These are phyloP conservation scores for Lasiommata megera DNA, from an alignment of 2,888 invertebrate genomes.

Conservation along the genomic window DNA sequence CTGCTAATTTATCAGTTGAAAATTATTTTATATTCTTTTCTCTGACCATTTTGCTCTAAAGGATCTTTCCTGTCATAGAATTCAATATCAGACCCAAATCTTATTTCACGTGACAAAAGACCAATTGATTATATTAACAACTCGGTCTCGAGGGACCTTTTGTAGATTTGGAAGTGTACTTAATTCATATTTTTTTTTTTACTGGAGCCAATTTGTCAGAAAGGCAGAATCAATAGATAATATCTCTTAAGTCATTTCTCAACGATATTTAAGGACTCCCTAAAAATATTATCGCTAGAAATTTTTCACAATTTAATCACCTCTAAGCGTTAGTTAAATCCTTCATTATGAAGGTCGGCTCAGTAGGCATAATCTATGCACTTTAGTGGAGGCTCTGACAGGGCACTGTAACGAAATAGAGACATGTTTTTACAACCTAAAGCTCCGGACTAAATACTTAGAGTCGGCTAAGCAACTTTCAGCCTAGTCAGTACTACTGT, in stretches of 20 bases:
- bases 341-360: no score
- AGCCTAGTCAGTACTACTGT: no score
- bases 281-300: no score
- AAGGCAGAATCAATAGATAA: neutral
- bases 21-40: conserved; percentile 14
- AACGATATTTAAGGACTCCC: neutral
- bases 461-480: no score
- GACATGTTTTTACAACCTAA: no score
- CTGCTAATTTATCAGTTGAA: neutral
- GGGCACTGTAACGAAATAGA: no score
- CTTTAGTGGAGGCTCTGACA: no score
- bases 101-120: conserved; percentile 27
- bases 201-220: neutral
- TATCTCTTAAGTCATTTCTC: neutral
- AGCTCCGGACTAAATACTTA: no score
- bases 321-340: no score
- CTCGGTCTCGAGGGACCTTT: conserved; percentile 10
- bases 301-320: no score
- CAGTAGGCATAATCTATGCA: no score
- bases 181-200: neutral
- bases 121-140: conserved; percentile 34
- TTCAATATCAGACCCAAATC: conserved; percentile 1
- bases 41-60: neutral
- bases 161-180: neutral
- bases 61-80: neutral